phyloP scores from a whole-genome alignment of 2,797 vertebrate species.

The Eulemur coronatus region DNA sequence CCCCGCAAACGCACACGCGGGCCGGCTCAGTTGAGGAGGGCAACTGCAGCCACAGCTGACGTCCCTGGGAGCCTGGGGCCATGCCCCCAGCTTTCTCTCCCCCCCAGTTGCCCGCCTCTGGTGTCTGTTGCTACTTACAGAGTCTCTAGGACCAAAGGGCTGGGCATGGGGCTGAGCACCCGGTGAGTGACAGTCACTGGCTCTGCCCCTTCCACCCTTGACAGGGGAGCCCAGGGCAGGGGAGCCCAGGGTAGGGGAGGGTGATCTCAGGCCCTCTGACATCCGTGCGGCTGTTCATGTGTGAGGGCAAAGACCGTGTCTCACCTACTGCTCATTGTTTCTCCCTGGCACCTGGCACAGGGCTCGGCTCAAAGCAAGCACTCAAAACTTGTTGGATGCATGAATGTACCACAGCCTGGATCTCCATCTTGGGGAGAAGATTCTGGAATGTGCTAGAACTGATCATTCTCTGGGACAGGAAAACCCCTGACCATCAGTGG shows the following conservation, averaged over 20 bases:
- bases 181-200: background rate
- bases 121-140: background rate
- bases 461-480: background rate
- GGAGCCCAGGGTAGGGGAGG: background rate
- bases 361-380: background rate
- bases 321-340: background rate
- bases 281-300: background rate
- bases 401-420: no score
- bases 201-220: background rate
- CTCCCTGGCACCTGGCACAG: background rate
- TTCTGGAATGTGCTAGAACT: background rate
- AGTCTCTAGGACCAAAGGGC: background rate
- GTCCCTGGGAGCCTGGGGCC: rapidly evolving
- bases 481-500: background rate
- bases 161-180: background rate
- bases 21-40: rapidly evolving
- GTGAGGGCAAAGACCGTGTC: rapidly evolving
- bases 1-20: background rate
- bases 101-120: no score
- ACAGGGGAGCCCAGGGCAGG: background rate
- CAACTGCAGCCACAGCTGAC: background rate
- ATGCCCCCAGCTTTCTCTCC: background rate
- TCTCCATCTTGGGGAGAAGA: background rate
- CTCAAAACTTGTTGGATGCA: no score
- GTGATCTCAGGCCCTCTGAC: background rate